phyloP scores from a whole-genome alignment of 2,797 vertebrate species.

The Chelon auratus region DNA sequence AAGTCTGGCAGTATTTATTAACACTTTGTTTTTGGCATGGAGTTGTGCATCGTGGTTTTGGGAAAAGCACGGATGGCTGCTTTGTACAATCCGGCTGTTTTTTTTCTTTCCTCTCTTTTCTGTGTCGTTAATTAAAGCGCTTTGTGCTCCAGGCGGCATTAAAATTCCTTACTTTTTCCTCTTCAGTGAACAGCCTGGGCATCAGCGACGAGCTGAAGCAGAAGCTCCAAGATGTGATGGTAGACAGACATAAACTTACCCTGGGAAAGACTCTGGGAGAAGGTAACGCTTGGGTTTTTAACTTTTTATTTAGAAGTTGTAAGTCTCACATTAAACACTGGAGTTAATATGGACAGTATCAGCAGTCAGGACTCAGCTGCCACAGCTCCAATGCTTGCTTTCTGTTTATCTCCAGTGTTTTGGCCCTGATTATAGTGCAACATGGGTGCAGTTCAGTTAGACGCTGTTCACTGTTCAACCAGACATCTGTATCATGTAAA shows the following conservation, averaged over 20 bases:
- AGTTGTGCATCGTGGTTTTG: conserved; percentile 34
- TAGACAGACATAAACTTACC: conserved; percentile 92
- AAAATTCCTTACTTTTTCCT: conserved; percentile 31
- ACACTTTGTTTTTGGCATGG: conserved; percentile 28
- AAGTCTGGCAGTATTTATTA: conserved; percentile 21
- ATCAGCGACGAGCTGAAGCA: conserved; percentile 94
- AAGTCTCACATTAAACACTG: background rate
- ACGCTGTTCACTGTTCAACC: background rate
- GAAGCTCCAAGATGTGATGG: conserved; percentile 94
- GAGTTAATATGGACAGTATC: conserved; percentile 5
- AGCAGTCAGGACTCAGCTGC: conserved; percentile 10
- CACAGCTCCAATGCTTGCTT: background rate
- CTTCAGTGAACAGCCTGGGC: conserved; percentile 91
- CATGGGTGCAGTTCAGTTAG: background rate
- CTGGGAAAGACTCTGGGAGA: conserved; percentile 94
- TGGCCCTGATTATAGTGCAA: background rate
- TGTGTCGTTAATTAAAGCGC: conserved; percentile 28
- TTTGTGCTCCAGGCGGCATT: conserved; percentile 12
- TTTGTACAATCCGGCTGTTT: conserved; percentile 17
- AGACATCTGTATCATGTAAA: background rate
- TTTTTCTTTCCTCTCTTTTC: conserved; percentile 9
- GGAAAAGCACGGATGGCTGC: conserved; percentile 2
- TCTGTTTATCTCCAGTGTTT: conserved; percentile 20
- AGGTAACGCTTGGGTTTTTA: conserved; percentile 74
- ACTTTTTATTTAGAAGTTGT: background rate